These are phyloP conservation scores for Physeter macrocephalus DNA, from an alignment of 2,113 vertebrate species.

Conservation along the genomic window DNA sequence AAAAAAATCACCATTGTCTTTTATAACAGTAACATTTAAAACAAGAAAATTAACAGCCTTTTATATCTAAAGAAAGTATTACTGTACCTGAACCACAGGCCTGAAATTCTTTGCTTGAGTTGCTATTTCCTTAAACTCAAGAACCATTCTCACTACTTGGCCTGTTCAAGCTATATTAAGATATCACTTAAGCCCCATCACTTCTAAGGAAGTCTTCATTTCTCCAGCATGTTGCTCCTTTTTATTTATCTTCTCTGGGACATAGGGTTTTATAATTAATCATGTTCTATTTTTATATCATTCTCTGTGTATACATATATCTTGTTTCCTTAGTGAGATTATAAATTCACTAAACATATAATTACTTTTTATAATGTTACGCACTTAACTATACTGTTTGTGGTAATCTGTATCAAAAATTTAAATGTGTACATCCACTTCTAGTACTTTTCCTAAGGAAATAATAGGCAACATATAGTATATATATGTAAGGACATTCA, in stretches of 20 bases:
- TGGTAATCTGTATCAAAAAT: neutral
- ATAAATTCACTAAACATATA: neutral
- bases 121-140: neutral
- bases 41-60: neutral
- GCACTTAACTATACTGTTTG: neutral
- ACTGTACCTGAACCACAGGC: neutral
- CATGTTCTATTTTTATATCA: constrained; percentile 10
- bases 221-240: neutral
- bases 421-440: neutral
- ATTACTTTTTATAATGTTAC: constrained; percentile 16
- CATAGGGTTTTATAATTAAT: neutral
- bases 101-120: constrained; percentile 7
- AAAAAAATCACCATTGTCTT: neutral
- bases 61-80: neutral
- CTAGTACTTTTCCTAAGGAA: constrained; percentile 4
- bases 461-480: neutral
- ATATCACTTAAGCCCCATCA: neutral
- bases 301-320: neutral
- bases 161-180: neutral
- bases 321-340: constrained; percentile 14
- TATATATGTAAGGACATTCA: neutral
- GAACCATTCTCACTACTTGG: neutral
- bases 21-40: constrained; percentile 35
- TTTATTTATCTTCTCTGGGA: constrained; percentile 5
- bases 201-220: neutral